Percentiles rank a stretch among this genome's conserved stretches.
Evolutionary conservation across 2,797 vertebrate genomes (phyloP).

Genomic region (Tragelaphus oryx): DNA sequence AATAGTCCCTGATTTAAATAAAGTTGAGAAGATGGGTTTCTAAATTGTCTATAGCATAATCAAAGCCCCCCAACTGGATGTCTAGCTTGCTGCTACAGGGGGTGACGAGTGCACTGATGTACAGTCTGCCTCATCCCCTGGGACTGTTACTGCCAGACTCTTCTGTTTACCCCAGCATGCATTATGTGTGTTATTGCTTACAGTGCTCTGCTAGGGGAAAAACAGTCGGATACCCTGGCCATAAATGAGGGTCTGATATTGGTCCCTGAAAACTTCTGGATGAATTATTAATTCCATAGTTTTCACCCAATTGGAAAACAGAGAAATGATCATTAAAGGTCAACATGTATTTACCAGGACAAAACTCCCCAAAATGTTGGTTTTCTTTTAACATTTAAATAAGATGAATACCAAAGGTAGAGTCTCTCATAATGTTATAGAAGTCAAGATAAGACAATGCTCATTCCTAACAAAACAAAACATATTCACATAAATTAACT

Average conservation of each 20-base stretch:
- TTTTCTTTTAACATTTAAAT: background rate
- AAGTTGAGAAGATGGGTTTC: background rate
- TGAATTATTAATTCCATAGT: background rate
- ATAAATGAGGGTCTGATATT: background rate
- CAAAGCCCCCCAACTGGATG: rapidly evolving
- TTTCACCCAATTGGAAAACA: background rate
- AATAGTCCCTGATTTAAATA: background rate
- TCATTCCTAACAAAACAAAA: background rate
- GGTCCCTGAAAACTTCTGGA: background rate
- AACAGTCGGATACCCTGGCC: background rate
- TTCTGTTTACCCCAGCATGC: background rate
- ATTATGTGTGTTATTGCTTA: background rate
- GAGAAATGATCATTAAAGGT: background rate
- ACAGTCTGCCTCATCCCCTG: background rate
- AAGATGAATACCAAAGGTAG: background rate
- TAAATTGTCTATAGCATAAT: background rate
- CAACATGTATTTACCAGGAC: background rate
- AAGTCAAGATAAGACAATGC: background rate
- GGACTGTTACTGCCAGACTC: background rate
- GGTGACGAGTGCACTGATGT: background rate
- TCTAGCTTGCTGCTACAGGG: background rate
- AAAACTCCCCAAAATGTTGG: background rate
- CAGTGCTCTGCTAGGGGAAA: background rate
- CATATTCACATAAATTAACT: background rate
- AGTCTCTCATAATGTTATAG: background rate